Percentiles rank a stretch among this genome's conserved stretches.
Conservation (phyloP, 1,140 invertebrate genomes). For the Eulimnadia texana region DNA sequence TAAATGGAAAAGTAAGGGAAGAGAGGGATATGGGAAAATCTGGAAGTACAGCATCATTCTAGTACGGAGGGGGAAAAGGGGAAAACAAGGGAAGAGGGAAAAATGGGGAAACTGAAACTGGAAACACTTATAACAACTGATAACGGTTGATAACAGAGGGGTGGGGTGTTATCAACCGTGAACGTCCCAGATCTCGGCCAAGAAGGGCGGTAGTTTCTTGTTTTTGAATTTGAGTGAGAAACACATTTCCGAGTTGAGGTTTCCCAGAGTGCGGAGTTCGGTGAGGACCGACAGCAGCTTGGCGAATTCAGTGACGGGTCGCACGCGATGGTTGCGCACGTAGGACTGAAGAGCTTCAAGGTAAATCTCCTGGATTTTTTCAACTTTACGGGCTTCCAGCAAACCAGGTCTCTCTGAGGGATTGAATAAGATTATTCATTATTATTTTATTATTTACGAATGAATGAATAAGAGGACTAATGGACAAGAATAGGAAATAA, state of each 20-base stretch:
- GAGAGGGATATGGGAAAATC: too few relatives aligned
- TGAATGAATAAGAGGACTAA: too few relatives aligned
- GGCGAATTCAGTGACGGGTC: conserved; percentile 61
- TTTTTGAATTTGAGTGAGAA: conserved; percentile 88
- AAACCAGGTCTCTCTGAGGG: conserved; percentile 72
- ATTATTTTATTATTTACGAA: too few relatives aligned
- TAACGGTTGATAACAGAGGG: too few relatives aligned
- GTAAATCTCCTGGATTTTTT: conserved; percentile 92
- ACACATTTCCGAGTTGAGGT: conserved; percentile 92
- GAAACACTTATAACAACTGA: too few relatives aligned
- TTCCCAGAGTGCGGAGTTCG: conserved; percentile 84
- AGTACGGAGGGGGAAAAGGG: too few relatives aligned
- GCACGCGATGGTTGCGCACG: conserved; percentile 41
- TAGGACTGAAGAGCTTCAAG: conserved; percentile 60
- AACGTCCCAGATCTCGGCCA: conserved; percentile 92
- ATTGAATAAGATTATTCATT: background rate
- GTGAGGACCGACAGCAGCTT: conserved; percentile 83
- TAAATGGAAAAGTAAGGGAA: too few relatives aligned
- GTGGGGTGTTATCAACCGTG: conserved; percentile 15
- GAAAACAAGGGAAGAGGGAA: too few relatives aligned
- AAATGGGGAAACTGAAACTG: too few relatives aligned
- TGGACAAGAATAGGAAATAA: too few relatives aligned
- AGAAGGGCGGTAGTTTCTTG: conserved; percentile 81
- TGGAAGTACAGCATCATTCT: too few relatives aligned
- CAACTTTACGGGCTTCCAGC: conserved; percentile 75